Evolutionary conservation across 1,140 invertebrate species (phyloP), one percentile per base, ranked within the genome.

Genomic region (Chrysoperla carnea): DNA sequence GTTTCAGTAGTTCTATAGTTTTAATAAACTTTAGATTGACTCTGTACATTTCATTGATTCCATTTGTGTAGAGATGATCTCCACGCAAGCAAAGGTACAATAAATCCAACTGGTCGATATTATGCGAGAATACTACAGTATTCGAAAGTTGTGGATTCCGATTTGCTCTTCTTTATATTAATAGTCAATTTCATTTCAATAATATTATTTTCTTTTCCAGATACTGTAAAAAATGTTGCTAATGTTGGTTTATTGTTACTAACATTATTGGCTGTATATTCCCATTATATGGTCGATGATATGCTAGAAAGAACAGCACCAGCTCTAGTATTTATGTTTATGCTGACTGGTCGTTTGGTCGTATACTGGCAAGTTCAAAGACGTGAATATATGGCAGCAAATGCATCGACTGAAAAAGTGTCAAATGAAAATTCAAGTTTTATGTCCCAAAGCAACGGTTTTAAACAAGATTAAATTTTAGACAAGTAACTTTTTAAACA

Each of bases 251-350:
- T 96, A 37, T 64, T 96, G 7, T 46, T 82, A 14, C 59, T 93
- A 15, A 93, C 89, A 73, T 54, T 89, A 33, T 75, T 90, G 65
- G 85, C 86, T 23, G 78, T 92, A 36, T 94, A 95, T 63, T 90
- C 88, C 3, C 90, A 95, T 59, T 82, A 83, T 51, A 84, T 88
- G 71, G 80, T 94, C 3, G 83, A 86, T 44, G 89, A 95, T 61
- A 87, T 88, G 48, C 81, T 95, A 58, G 90, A 95, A 59, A 75
- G 88, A 51, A 89, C 86, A 44, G 89, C 88, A 41, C 88, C 91
- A 6, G 82, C 89, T 35, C 63, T 96, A 51, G 89, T 96, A 11
- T 96, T 98, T 62, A 84, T 90, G 53, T 87, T 96, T 52, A 90
- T 98, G 79, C 65, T 97, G n/a, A 79, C 76, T 37, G 93, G 92